Evolutionary conservation across 2,888 invertebrate species (phyloP), one percentile per base, ranked within the genome.

Genomic region (Metopia argyrocephala): DNA sequence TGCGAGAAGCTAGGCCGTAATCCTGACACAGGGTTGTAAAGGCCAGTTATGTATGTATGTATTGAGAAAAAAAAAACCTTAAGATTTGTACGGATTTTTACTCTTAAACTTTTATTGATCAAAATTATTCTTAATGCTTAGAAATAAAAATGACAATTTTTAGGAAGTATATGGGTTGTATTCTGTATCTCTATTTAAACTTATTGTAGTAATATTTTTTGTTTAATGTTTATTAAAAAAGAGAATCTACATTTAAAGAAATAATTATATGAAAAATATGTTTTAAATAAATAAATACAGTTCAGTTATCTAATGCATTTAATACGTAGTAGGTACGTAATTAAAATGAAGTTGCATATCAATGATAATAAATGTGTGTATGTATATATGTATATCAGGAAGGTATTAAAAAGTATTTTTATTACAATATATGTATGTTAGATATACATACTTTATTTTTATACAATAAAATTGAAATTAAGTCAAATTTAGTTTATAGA

Each of bases 91-190:
- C 27, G 59, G 7, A 28, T 59, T 66, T 78, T 69, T 71, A 71
- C 65, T 71, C 52, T 68, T 69, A 74, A 66, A 75, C 54, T 61
- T 81, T 80, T 81, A 81, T 81, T 81, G 78, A 81, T 81, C 78
- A 54, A 70, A 78, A 68, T 78, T 81, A 78, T 74, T 78, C 78
- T 81, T 81, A 81, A 81, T 75, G 74, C 15, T 61, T 81, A 78
- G 48, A 81, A 81, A 81, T 78, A 56, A 81, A 75, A 76, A 78
- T 78, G 69, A 78, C 56, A 70, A 66, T 75, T 61, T 76, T 68
- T 78, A 69, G 79, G 74, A 75, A 65, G 69, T 79, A 70, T 70
- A 66, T 68, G 80, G 79, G 69, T 70, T 27, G 56, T 59, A 48
- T 62, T 66, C 57, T 64, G 28, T 74, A 31, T 64, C 25, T 68